Base-by-base conservation (phyloP, 2,113 vertebrate genomes). In the Okapia johnstoni region DNA sequence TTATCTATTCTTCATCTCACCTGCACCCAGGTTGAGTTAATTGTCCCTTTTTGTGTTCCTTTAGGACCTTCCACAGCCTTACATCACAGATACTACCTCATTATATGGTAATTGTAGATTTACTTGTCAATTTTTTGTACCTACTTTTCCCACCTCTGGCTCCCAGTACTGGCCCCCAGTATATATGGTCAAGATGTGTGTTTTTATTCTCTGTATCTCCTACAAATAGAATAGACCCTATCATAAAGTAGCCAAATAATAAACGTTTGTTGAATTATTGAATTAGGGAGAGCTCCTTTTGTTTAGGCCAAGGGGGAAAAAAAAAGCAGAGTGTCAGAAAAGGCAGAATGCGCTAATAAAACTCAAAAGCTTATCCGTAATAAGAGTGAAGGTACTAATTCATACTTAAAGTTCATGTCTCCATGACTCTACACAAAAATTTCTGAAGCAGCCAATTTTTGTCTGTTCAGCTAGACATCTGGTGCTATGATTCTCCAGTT, bases 381-480 rank as follows among this genome's bases (percentile, higher is more conserved):
- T 96, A 96, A 70, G 88, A 55, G 30, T 46, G 6, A 8, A 85
- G 54, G 36, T 90, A 46, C 40, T 80, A 28, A 90, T 89, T 88
- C 73, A 19, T 61, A 96, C 12, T 92, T 91, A 77, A 93, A 95
- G 25, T 88, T 96, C 55, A 19, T 54, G 3, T 95, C 80, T 95
- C 61, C 25, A 9, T 86, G 61, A 52, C 43, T 66, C 36, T 48
- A 77, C 33, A 86, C 40, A 93, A 83, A 63, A 70, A 57, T 90
- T 66, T 94, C 77, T 43, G 17, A 90, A 58, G 48, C 26, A 88
- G 55, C 43, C 58, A 58, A 46, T 48, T 91, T 90, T 93, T 93
- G 46, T 81, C 94, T 88, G 4, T 92, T 92, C 15, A 84, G 60
- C 33, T 33, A 73, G 60, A 94, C 55, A 89, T 89, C 70, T 96